These are phyloP conservation scores for Notothenia coriiceps DNA, from an alignment of 2,113 vertebrate genomes.

Conservation along the genomic window DNA sequence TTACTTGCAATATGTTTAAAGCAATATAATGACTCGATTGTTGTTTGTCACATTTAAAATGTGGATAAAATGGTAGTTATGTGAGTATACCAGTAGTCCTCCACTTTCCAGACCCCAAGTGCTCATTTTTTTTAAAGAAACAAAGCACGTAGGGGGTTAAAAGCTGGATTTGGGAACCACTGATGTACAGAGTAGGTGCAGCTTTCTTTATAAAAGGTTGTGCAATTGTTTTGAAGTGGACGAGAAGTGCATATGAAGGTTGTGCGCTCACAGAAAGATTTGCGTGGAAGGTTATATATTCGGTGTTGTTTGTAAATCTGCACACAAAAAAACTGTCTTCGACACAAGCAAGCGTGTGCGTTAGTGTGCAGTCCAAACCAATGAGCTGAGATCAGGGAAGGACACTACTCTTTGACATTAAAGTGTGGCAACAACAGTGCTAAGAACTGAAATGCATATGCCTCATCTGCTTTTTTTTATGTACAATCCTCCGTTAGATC, in stretches of 20 bases:
- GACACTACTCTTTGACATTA: constrained; percentile 55
- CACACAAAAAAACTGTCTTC: constrained; percentile 55
- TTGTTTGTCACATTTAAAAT: constrained; percentile 70
- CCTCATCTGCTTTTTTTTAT: constrained; percentile 57
- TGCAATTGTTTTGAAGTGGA: constrained; percentile 60
- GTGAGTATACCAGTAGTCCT: constrained; percentile 47
- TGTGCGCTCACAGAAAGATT: constrained; percentile 46
- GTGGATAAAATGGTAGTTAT: constrained; percentile 54
- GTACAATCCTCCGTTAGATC: constrained; percentile 36
- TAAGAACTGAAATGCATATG: constrained; percentile 52
- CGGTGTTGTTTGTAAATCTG: constrained; percentile 52
- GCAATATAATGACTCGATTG: constrained; percentile 77
- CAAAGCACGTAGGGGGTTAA: constrained; percentile 22
- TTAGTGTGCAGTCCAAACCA: constrained; percentile 52
- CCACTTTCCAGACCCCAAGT: constrained; percentile 58
- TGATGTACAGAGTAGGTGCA: constrained; percentile 50
- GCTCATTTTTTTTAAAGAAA: constrained; percentile 32
- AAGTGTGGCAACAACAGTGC: constrained; percentile 55
- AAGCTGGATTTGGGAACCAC: constrained; percentile 45
- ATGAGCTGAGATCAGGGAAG: constrained; percentile 77
- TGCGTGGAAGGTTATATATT: constrained; percentile 39
- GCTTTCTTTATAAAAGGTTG: constrained; percentile 66
- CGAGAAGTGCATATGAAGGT: constrained; percentile 55
- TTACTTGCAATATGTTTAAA: constrained; percentile 82
- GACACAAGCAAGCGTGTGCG: constrained; percentile 37